These are phyloP conservation scores for Notolepis coatsorum DNA, from an alignment of 2,797 vertebrate species.

Conservation along the genomic window DNA sequence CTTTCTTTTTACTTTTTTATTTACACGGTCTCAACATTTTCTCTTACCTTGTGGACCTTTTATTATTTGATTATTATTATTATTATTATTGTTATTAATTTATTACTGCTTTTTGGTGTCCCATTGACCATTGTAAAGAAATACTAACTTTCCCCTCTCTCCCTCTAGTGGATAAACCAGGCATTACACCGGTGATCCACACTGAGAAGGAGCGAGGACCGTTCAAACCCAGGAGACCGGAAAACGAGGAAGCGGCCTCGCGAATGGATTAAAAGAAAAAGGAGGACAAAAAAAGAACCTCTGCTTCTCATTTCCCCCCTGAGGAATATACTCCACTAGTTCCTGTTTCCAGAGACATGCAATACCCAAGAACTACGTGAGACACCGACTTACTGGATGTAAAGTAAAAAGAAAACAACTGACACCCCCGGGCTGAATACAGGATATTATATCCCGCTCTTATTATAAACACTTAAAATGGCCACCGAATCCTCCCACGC, in stretches of 20 bases:
- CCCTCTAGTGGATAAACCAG: conserved; percentile 35
- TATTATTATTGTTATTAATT: not conserved
- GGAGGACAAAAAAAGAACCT: not conserved
- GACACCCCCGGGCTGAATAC: too few species aligned
- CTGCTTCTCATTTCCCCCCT: not conserved
- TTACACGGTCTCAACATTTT: not conserved
- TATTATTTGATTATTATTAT: not conserved
- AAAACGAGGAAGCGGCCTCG: conserved; percentile 49
- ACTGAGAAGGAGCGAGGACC: conserved; percentile 39
- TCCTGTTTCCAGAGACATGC: conserved; percentile 29
- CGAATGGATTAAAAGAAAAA: conserved; percentile 31
- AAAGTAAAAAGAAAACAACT: conserved; percentile 1
- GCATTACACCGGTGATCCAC: conserved; percentile 22
- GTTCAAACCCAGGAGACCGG: not conserved
- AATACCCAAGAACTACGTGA: conserved; percentile 41
- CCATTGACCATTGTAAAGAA: not conserved
- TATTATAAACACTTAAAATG: conserved; percentile 26
- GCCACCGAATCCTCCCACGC: conserved; percentile 57
- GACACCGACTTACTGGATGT: conserved; percentile 48
- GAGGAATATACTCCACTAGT: not conserved
- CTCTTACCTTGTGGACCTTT: not conserved
- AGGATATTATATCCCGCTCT: too few species aligned
- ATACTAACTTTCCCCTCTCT: conserved; percentile 5
- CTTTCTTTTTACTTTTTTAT: too few species aligned
- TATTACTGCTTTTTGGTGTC: too few species aligned